A percentile compares a stretch with the other conserved stretches of the same genome.
These are phyloP conservation scores for Cryptocephalus primarius DNA, from an alignment of 2,888 invertebrate genomes.

Conservation along the genomic window DNA sequence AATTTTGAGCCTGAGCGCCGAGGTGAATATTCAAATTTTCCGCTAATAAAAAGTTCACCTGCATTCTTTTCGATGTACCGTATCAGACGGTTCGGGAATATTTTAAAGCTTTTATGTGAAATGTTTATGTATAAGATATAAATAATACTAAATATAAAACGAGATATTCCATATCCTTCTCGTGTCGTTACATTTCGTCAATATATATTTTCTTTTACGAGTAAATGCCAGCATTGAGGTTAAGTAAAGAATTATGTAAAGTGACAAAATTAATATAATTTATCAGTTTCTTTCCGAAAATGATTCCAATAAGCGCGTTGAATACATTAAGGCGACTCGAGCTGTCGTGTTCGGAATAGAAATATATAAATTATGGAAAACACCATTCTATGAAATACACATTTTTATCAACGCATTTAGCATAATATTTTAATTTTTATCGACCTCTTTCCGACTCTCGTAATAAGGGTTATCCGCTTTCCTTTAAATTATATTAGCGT, in stretches of 20 bases:
- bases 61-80: too few relatives aligned
- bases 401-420: slow-evolving; percentile 8
- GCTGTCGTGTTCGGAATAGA: slow-evolving; percentile 18
- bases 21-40: too few relatives aligned
- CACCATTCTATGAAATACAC: slow-evolving; percentile 10
- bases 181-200: too few relatives aligned
- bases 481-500: slow-evolving; percentile 6
- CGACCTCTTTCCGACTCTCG: slow-evolving; percentile 14
- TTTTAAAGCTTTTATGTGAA: too few relatives aligned
- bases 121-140: neutral
- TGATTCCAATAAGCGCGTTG: slow-evolving; percentile 10
- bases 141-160: too few relatives aligned
- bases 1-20: too few relatives aligned
- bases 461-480: slow-evolving; percentile 11
- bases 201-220: too few relatives aligned
- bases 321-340: slow-evolving; percentile 15
- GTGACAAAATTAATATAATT: slow-evolving; percentile 6
- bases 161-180: too few relatives aligned
- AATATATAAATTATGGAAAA: slow-evolving; percentile 26
- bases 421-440: slow-evolving; percentile 15
- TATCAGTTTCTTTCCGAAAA: neutral
- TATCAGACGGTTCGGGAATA: too few relatives aligned
- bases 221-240: too few relatives aligned
- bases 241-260: slow-evolving; percentile 2
- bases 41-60: too few relatives aligned